These are phyloP conservation scores for Zosterops hypoxanthus DNA, from an alignment of 2,113 vertebrate species.

Conservation along the genomic window DNA sequence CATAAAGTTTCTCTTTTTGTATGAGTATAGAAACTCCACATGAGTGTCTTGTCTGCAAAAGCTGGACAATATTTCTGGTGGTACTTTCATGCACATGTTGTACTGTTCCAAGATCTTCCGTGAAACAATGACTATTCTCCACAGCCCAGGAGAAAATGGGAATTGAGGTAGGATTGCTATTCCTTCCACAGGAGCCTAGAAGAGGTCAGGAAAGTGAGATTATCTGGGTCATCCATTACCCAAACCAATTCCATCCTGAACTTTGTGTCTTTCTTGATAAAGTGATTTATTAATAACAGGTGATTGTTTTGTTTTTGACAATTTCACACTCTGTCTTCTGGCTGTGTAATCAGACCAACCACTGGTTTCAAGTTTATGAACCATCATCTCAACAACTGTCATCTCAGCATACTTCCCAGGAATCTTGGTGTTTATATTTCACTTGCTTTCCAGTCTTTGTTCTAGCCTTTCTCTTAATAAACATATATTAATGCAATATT, in stretches of 20 bases:
- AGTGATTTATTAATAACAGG: neutral
- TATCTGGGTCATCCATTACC: neutral
- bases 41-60: constrained; percentile 62
- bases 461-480: neutral
- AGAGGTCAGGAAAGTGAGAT: neutral
- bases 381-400: neutral
- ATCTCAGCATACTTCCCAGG: neutral
- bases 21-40: neutral
- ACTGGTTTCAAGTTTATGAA: neutral
- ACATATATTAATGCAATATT: neutral
- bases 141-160: constrained; percentile 74
- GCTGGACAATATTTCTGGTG: constrained; percentile 60
- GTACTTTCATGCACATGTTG: constrained; percentile 70
- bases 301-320: neutral
- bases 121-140: constrained; percentile 72
- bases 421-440: neutral
- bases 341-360: neutral
- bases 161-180: constrained; percentile 69
- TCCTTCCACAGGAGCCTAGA: constrained; percentile 46
- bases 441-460: neutral
- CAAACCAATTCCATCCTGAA: neutral
- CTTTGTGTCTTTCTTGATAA: neutral
- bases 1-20: neutral
- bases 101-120: constrained; percentile 4
- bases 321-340: neutral